Evolutionary conservation across 2,797 vertebrate species (phyloP).

Genomic region (Manis crassicaudata): DNA sequence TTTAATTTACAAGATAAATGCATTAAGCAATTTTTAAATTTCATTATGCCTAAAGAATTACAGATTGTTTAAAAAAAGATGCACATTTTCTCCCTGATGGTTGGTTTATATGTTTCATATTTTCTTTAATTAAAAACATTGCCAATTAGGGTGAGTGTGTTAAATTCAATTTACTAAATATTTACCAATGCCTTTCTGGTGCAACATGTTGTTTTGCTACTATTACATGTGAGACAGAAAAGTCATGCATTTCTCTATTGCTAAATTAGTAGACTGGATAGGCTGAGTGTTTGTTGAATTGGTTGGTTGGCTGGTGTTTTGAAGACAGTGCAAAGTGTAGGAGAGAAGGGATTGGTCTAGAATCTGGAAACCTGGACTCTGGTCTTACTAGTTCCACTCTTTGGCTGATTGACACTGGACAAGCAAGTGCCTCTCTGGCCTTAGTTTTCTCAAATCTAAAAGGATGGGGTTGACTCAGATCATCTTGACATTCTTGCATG

Average conservation of each 20-base stretch:
- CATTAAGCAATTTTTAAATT: not conserved
- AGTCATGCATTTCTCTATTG: not conserved
- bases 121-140: conserved; percentile 37
- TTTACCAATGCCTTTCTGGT: not conserved
- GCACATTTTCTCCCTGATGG: not conserved
- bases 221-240: not conserved
- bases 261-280: not conserved
- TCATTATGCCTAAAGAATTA: not conserved
- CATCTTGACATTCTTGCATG: not conserved
- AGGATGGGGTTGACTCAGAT: not conserved
- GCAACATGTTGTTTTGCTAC: not conserved
- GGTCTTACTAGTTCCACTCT: not conserved
- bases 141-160: not conserved
- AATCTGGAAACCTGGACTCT: not conserved
- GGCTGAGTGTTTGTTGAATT: not conserved
- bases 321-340: not conserved
- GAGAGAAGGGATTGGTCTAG: not conserved
- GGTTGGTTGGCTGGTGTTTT: not conserved
- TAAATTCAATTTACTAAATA: conserved; percentile 1
- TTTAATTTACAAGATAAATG: not conserved
- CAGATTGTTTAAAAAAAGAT: not conserved
- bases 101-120: not conserved
- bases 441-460: conserved; percentile 17
- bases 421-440: not conserved
- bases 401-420: not conserved